phyloP scores from a whole-genome alignment of 1,140 invertebrate genomes.

The Polyergus mexicanus region DNA sequence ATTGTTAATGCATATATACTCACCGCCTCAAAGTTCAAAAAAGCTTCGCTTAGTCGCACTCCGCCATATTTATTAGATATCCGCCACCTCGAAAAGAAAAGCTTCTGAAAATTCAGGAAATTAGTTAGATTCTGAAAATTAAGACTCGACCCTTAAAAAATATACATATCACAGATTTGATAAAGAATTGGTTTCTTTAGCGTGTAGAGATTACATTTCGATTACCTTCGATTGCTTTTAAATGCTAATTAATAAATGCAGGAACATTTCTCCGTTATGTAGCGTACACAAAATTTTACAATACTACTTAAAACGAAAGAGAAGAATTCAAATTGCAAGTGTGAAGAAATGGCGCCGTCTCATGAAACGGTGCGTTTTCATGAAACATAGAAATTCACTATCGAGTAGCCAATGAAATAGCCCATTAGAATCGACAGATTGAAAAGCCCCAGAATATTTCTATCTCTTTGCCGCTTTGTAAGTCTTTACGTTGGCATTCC shows the following conservation, averaged over 20 bases:
- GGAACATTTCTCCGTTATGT: background rate
- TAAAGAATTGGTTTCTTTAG: background rate
- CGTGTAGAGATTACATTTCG: background rate
- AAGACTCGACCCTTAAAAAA: background rate
- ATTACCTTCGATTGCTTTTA: background rate
- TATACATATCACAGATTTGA: background rate
- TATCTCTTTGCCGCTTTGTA: background rate
- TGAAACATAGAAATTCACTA: background rate
- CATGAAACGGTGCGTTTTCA: no score
- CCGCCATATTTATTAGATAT: background rate
- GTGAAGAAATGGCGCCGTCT: background rate
- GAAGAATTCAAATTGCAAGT: background rate
- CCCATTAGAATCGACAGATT: background rate
- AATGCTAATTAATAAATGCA: background rate
- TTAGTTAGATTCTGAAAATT: background rate
- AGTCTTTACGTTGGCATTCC: background rate
- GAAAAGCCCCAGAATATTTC: background rate
- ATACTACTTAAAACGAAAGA: background rate
- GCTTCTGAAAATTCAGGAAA: background rate
- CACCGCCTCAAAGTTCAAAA: background rate
- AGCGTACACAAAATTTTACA: background rate
- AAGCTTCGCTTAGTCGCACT: background rate
- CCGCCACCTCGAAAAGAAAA: background rate
- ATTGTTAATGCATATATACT: background rate
- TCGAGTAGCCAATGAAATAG: background rate